Percentiles rank a stretch among this genome's conserved stretches.
phyloP scores from a whole-genome alignment of 2,113 vertebrate species.

The Ardeotis arabs region DNA sequence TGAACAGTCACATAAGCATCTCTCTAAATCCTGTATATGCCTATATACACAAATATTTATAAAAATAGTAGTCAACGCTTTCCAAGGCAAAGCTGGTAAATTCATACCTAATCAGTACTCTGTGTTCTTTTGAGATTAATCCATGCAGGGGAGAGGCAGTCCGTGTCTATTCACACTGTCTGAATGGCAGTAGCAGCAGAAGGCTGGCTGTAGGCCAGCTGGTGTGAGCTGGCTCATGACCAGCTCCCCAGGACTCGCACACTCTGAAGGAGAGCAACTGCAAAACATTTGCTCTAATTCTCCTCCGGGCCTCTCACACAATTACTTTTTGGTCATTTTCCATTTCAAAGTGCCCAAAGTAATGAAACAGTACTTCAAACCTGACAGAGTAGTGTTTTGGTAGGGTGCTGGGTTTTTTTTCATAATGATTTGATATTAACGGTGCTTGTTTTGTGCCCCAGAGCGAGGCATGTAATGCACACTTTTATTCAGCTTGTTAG shows the following conservation, averaged over 20 bases:
- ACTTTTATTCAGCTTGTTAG: not conserved
- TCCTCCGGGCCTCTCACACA: not conserved
- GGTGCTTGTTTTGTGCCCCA: not conserved
- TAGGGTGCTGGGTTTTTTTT: not conserved
- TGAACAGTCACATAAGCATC: not conserved
- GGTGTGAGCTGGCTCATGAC: not conserved
- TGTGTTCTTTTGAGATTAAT: not conserved
- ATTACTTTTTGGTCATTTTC: not conserved
- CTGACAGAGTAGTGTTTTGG: not conserved
- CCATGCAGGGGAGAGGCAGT: not conserved
- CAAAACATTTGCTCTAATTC: not conserved
- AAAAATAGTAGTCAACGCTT: not conserved
- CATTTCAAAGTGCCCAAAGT: not conserved
- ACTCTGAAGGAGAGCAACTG: not conserved
- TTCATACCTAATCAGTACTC: not conserved
- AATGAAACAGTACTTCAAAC: conserved; percentile 11
- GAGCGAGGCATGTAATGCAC: not conserved
- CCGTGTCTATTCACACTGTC: not conserved
- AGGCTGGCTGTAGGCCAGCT: not conserved
- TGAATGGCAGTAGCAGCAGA: not conserved
- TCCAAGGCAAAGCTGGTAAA: not conserved
- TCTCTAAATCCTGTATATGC: not conserved
- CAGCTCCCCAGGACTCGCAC: not conserved
- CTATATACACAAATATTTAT: not conserved
- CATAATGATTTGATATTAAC: not conserved